phyloP scores from a whole-genome alignment of 2,113 vertebrate species.

The Sapayoa aenigma region DNA sequence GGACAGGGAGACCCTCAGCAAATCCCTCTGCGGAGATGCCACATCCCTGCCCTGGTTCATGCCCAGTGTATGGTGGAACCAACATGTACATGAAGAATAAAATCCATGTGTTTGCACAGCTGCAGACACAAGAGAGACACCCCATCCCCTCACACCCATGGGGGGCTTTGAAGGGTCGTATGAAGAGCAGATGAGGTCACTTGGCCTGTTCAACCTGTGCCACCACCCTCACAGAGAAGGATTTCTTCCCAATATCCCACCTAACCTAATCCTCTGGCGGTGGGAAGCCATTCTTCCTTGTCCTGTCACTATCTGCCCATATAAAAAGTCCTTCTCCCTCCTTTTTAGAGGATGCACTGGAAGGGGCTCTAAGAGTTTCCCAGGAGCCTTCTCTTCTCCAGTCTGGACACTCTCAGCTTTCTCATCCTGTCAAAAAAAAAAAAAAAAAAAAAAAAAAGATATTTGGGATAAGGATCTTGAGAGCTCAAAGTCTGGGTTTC shows the following conservation, averaged over 20 bases:
- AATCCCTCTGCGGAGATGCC: background rate
- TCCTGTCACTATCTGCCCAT: background rate
- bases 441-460: background rate
- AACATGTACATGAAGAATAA: background rate
- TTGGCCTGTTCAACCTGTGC: background rate
- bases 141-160: background rate
- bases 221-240: background rate
- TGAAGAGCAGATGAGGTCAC: background rate
- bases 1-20: background rate
- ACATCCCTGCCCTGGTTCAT: background rate
- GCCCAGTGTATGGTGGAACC: background rate
- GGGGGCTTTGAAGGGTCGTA: background rate
- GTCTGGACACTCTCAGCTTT: background rate
- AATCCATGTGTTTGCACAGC: background rate
- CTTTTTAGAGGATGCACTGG: background rate
- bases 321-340: background rate
- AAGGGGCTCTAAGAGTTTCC: background rate
- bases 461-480: background rate
- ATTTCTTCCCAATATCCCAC: background rate
- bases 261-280: background rate
- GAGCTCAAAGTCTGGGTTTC: background rate
- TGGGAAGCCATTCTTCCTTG: background rate
- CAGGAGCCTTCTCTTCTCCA: background rate
- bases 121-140: background rate
- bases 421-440: background rate